Evolutionary conservation across 2,113 vertebrate genomes (phyloP).

Genomic region (Triplophysa dalaica): DNA sequence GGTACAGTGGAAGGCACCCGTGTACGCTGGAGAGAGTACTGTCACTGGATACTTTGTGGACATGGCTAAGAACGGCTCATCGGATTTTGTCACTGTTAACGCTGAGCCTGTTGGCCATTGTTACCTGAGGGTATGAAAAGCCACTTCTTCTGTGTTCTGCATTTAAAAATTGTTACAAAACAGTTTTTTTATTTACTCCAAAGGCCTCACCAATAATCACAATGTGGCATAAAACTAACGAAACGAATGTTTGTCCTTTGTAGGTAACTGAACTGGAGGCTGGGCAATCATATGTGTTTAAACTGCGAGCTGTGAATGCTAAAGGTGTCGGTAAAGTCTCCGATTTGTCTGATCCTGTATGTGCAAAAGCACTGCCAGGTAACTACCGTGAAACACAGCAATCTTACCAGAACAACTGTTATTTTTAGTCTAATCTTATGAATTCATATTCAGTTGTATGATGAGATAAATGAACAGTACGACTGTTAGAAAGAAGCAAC

Average conservation of each 20-base stretch:
- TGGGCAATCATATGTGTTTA: conserved; percentile 88
- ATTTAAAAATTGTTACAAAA: not conserved
- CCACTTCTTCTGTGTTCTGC: not conserved
- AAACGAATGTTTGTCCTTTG: not conserved
- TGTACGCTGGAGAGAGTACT: conserved; percentile 80
- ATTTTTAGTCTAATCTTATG: not conserved
- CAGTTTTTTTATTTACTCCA: too few species aligned
- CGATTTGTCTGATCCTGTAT: conserved; percentile 83
- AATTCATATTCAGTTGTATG: too few species aligned
- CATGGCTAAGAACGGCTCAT: conserved; percentile 80
- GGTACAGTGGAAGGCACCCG: conserved; percentile 88
- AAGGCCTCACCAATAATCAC: too few species aligned
- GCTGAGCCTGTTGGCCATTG: conserved; percentile 73
- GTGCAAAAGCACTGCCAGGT: conserved; percentile 86
- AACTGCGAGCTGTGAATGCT: conserved; percentile 83
- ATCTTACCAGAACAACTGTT: not conserved
- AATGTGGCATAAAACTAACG: not conserved
- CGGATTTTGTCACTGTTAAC: conserved; percentile 81
- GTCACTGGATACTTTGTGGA: conserved; percentile 90
- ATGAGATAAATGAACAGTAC: too few species aligned
- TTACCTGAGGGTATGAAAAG: conserved; percentile 82
- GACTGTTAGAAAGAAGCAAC: too few species aligned
- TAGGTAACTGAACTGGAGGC: conserved; percentile 81
- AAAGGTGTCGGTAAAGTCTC: conserved; percentile 83
- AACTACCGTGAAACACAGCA: conserved; percentile 29